phyloP scores from a whole-genome alignment of 1,140 invertebrate species.

The Lordiphosa collinella region DNA sequence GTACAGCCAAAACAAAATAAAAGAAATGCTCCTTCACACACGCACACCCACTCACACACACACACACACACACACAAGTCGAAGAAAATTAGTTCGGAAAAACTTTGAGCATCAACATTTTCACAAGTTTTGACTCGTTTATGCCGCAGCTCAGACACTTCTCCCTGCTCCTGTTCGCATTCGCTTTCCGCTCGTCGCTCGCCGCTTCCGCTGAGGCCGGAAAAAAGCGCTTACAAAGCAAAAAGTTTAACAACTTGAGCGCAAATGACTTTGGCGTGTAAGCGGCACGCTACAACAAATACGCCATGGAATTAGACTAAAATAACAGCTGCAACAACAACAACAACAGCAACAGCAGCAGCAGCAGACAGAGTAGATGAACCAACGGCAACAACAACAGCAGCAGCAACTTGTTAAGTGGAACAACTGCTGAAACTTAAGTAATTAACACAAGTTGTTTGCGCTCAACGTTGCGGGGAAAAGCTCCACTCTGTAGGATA shows the following conservation, averaged over 20 bases:
- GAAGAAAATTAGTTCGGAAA: constrained; percentile 58
- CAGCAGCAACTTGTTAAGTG: constrained; percentile 61
- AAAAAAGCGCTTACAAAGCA: constrained; percentile 70
- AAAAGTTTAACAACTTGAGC: constrained; percentile 69
- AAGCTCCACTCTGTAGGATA: constrained; percentile 1
- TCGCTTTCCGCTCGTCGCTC: constrained; percentile 7
- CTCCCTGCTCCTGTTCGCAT: neutral
- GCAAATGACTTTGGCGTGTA: constrained; percentile 69
- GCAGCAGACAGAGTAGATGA: constrained; percentile 9
- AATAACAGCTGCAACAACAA: constrained; percentile 41
- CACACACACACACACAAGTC: constrained; percentile 29
- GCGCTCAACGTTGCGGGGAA: constrained; percentile 42
- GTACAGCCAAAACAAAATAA: constrained; percentile 19
- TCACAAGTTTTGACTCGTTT: constrained; percentile 61
- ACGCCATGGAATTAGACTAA: constrained; percentile 58
- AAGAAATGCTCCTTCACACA: constrained; percentile 3
- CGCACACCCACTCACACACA: constrained; percentile 22
- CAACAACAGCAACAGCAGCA: constrained; percentile 7
- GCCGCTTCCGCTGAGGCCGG: constrained; percentile 58
- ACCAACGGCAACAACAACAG: constrained; percentile 12
- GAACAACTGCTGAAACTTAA: constrained; percentile 71
- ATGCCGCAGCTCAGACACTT: constrained; percentile 26
- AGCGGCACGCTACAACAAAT: constrained; percentile 66
- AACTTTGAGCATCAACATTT: constrained; percentile 66
- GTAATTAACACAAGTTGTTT: constrained; percentile 74